phyloP scores from a whole-genome alignment of 2,113 vertebrate genomes.

The Argyrosomus japonicus region DNA sequence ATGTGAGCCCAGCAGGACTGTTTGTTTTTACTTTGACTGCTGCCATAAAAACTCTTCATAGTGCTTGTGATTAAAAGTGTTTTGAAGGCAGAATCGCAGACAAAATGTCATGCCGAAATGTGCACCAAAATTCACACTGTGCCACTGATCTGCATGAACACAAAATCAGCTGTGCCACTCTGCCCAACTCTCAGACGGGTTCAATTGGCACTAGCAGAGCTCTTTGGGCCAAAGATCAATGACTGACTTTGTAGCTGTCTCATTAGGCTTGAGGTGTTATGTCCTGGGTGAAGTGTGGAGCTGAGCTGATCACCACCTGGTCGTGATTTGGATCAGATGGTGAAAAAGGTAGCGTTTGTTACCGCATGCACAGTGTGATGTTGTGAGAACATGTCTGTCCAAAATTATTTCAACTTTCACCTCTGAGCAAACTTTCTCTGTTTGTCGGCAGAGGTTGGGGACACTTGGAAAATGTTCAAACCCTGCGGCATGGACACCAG shows the following conservation, averaged over 20 bases:
- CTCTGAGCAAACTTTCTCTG: neutral
- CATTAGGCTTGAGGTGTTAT: constrained; percentile 71
- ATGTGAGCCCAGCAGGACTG: constrained; percentile 32
- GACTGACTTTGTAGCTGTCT: constrained; percentile 70
- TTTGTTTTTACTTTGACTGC: constrained; percentile 40
- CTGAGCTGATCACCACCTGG: constrained; percentile 63
- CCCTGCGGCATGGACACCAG: constrained; percentile 22
- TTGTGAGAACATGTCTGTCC: constrained; percentile 6
- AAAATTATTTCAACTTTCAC: constrained; percentile 17
- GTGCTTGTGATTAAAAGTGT: constrained; percentile 30
- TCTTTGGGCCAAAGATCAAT: constrained; percentile 74
- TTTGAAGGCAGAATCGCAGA: constrained; percentile 18
- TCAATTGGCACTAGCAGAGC: constrained; percentile 55
- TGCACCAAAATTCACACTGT: constrained; percentile 18
- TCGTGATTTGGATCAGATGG: constrained; percentile 47
- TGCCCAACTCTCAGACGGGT: constrained; percentile 45
- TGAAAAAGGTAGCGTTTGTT: neutral
- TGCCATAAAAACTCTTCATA: constrained; percentile 40
- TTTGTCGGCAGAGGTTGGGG: neutral
- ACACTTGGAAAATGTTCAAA: constrained; percentile 23
- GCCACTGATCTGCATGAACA: constrained; percentile 43
- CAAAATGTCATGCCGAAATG: constrained; percentile 21
- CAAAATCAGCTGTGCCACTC: constrained; percentile 45
- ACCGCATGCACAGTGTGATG: neutral
- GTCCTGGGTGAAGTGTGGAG: constrained; percentile 57